Evolutionary conservation across 2,888 invertebrate species (phyloP), one percentile per base, ranked within the genome.

Genomic region (Stegana nigrithorax): DNA sequence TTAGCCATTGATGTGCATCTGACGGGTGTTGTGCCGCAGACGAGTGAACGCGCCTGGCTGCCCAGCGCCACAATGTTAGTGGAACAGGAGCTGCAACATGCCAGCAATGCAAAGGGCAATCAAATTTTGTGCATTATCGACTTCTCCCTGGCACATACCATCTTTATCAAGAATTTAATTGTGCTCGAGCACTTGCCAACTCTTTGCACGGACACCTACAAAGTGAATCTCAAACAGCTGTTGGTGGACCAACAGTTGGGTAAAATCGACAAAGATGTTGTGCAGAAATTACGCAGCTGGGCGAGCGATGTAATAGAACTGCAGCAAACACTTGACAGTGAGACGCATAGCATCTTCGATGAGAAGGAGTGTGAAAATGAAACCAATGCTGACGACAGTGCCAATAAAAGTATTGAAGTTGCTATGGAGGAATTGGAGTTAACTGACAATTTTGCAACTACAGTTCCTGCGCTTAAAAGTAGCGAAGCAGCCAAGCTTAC

Each of bases 31-130:
- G 80, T 83, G 36, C 90, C 90, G 1, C 85, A 85, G 60, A 90
- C 90, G 69, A 81, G 86, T 29, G 90, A 90, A 74, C 81, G 81
- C 29, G 82, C 82, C 14, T 91, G 90, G 90, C 89, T 88, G 61
- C 68, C 73, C 3, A 83, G 83, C 66, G 85, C 87, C 1, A 84
- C 77, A n/a, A 73, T 78, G 4, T 81, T 78, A 19, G 83, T 87
- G 4, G 10, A 10, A 8, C 2, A 7, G 4, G 21, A 21, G 8
- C 12, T 53, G 14, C 10, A 21, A n/a, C 12, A 17, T 1, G 12
- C 14, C 12, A 47, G 8, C 7, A 8, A 2, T 10, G 32, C 32
- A 1, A 32, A 32, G 10, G 26, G n/a, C 19, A 26, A 32, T 1
- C 12, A 53, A 6, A 10, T 53, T 12, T n/a, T 53, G 19, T 6